Percentiles rank a stretch among this genome's conserved stretches.
These are phyloP conservation scores for Oxygymnocypris stewartii DNA, from an alignment of 2,113 vertebrate genomes.

Conservation along the genomic window DNA sequence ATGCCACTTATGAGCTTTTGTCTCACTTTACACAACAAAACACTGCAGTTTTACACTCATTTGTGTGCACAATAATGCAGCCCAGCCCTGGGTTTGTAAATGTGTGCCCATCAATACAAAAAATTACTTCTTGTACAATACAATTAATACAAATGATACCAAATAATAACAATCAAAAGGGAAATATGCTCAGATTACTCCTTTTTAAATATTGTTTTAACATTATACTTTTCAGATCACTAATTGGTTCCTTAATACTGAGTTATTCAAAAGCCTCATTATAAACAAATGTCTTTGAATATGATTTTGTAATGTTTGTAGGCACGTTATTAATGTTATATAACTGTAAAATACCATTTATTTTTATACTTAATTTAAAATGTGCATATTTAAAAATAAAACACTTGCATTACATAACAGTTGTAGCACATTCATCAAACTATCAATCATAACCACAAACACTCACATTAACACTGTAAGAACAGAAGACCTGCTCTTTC, in stretches of 20 bases:
- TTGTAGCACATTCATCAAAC: background rate
- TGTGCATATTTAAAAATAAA: background rate
- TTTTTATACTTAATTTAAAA: background rate
- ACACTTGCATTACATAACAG: background rate
- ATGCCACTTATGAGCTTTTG: constrained; percentile 42
- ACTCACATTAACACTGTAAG: no score
- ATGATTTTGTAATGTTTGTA: background rate
- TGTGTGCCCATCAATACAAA: background rate
- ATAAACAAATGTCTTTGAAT: background rate
- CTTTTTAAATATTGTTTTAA: background rate
- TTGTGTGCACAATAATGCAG: constrained; percentile 38
- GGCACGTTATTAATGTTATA: background rate
- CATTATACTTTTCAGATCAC: background rate
- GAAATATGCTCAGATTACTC: background rate
- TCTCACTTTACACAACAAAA: constrained; percentile 42
- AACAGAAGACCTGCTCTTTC: no score
- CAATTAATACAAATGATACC: background rate
- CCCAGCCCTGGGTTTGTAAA: background rate
- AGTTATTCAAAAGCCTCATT: background rate
- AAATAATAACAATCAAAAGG: background rate
- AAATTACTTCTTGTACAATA: background rate
- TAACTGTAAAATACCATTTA: background rate
- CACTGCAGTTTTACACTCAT: constrained; percentile 18
- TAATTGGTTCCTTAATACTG: background rate
- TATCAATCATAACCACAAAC: background rate